Evolutionary conservation across 2,113 vertebrate species (phyloP), one percentile per base, ranked within the genome.

Genomic region (Danionella cerebrum): DNA sequence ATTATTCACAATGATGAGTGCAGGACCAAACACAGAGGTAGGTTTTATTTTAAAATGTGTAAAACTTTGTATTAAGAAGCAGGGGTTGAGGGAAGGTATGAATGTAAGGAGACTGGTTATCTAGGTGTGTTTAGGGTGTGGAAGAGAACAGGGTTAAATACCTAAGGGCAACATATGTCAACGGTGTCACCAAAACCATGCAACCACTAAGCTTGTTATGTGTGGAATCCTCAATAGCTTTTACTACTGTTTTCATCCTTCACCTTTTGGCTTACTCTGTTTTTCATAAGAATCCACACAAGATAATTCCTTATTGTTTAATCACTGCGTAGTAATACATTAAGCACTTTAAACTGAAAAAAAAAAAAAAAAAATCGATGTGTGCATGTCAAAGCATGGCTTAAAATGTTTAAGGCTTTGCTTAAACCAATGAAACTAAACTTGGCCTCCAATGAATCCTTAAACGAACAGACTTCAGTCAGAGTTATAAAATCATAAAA

Each of bases 61-160:
- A n/a, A n/a, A n/a, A n/a, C n/a, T n/a, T n/a, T n/a, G 2, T 19
- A 36, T 48, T 22, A 35, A 35, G 18, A 1, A 47, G 7, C 22
- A 13, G 9, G 29, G 9, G 16, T 48, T 14, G 42, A 36, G 18
- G 7, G 42, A 45, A 45, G 60, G 24, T 48, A 24, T 48, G 44
- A 36, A 64, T 36, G 42, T 24, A 14, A 63, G 12, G 18, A 44
- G 42, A 63, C 29, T 21, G 16, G 48, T 47, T 22, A 22, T 31
- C 33, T 54, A 19, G 68, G 73, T 55, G 12, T 55, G 36, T 62
- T 53, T 50, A 35, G 31, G 62, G 55, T 64, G 50, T 65, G 50
- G 68, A 13, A 7, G 11, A 22, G 14, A 45, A 57, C 0, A 65
- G 55, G 53, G 9, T 47, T 36, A 55, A 67, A 21, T 5, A 24